Evolutionary conservation across 2,888 invertebrate genomes (phyloP), one percentile per base, ranked within the genome.

Genomic region (Drosophila recens): DNA sequence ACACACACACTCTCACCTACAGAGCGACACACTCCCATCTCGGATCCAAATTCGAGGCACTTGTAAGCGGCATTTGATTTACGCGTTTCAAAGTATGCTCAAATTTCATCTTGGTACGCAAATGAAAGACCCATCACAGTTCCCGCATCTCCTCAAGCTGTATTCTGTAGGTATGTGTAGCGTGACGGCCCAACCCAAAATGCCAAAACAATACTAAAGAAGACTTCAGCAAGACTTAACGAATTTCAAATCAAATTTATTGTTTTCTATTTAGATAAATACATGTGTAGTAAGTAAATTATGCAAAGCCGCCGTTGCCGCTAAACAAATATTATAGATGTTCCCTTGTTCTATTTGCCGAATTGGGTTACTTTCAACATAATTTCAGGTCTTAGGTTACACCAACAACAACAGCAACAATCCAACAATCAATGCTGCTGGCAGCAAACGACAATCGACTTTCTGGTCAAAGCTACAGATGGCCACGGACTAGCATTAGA

Each of bases 351-450:
- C 65, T 74, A 70, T 67, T 67, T 78, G 64, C 69, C 66, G 84
- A 90, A 89, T 89, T 89, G 78, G 90, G 90, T 90, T 90, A 90
- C 90, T 84, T 90, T 90, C 84, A 77, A 80, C 77, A 82, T 82
- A 88, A 88, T 77, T 74, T 78, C 66, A 75, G 80, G 80, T 87
- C 87, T 90, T 80, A 78, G 81, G 77, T 85, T 90, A 86, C 84
- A 71, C 48, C 61, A 74, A 56, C 62, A n/a, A n/a, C n/a, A n/a
- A n/a, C n/a, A 51, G 67, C 73, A 75, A 8, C 64, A 72, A 23
- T 23, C 23, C 4, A 23, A 65, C 17, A 46, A 59, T 53, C 75
- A 70, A 52, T 43, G 65, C 58, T 69, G 58, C 58, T 69, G 69
- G 58, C 74, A 53, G 36, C 67, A 62, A 58, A 34, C 65, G 27